Conservation (phyloP, 2,113 vertebrate genomes). For the Xiphorhynchus elegans region DNA sequence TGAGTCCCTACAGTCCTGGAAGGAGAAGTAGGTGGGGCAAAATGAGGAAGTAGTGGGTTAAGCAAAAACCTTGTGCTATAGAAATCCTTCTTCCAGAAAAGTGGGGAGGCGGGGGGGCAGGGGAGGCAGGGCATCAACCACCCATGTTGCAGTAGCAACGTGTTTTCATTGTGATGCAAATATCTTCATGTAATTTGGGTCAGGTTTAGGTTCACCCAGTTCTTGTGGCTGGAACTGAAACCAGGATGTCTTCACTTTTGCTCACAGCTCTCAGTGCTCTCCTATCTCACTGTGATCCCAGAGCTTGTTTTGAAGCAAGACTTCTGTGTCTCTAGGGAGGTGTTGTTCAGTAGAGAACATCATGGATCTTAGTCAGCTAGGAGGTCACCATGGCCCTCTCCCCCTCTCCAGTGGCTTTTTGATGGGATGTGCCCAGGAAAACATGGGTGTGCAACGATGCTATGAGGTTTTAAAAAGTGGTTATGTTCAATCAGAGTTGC, state of each 20-base stretch:
- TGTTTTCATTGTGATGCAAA: constrained; percentile 65
- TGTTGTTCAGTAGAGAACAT: neutral
- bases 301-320: neutral
- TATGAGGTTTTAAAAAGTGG: neutral
- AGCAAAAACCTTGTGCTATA: neutral
- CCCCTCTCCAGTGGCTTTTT: neutral
- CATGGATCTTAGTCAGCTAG: neutral
- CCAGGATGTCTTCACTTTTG: constrained; percentile 53
- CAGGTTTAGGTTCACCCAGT: constrained; percentile 44
- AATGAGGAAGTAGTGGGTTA: constrained; percentile 19
- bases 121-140: neutral
- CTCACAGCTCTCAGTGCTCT: neutral
- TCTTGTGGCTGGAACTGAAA: constrained; percentile 55
- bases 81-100: constrained; percentile 36
- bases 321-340: neutral
- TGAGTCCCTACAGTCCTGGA: neutral
- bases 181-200: constrained; percentile 37
- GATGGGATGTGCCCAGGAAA: neutral
- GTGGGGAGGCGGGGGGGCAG: neutral
- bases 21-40: neutral
- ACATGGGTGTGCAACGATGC: neutral
- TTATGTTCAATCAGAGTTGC: neutral
- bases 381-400: neutral
- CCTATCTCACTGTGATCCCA: neutral
- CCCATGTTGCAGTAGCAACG: neutral